Base-by-base conservation (phyloP, 2,888 invertebrate species). In the Lepeophtheirus nordmannii region DNA sequence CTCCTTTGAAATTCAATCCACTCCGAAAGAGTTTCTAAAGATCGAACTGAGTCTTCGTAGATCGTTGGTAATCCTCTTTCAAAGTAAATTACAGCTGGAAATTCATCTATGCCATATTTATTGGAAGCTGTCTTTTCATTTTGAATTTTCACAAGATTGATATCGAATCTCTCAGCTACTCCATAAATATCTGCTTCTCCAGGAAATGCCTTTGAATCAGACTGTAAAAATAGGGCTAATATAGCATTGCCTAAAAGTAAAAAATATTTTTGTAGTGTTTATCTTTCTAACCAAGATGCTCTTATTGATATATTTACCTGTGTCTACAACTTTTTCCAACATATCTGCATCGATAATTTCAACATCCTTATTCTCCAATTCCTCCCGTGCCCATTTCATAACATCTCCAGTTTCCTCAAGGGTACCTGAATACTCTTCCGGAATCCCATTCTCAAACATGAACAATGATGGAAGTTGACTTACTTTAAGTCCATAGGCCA, bases 401-500 rank as follows among this genome's bases (percentile, higher is more conserved):
- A 61, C 61, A 14, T 61, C 61, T 14, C 30, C 61, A 11, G 30
- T 37, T n/a, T 61, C 37, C 37, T 30, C 61, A 30, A n/a, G 30
- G n/a, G 61, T n/a, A 14, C 61, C 82, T 72, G 82, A 82, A 72
- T 82, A 82, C 39, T 82, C 71, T 71, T 82, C 80, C 11, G 82
- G 82, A 67, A 91, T 89, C 75, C 88, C 87, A 72, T 88, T 86
- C 77, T 91, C 91, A 73, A 91, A 92, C 76, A 90, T 91, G 70
- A 92, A 81, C 69, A 92, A 78, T 69, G 85, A 83, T 60, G 91
- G 91, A 71, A 90, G 80, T 78, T 87, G 86, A 72, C 89, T 87
- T n/a, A 17, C n/a, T 17, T 46, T 14, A 17, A 46, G 14, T 46
- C 53, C 53, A 46, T 46, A 46, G 14, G 53, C 14, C 53, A 46